phyloP scores from a whole-genome alignment of 1,140 invertebrate genomes.

The Globodera rostochiensis region DNA sequence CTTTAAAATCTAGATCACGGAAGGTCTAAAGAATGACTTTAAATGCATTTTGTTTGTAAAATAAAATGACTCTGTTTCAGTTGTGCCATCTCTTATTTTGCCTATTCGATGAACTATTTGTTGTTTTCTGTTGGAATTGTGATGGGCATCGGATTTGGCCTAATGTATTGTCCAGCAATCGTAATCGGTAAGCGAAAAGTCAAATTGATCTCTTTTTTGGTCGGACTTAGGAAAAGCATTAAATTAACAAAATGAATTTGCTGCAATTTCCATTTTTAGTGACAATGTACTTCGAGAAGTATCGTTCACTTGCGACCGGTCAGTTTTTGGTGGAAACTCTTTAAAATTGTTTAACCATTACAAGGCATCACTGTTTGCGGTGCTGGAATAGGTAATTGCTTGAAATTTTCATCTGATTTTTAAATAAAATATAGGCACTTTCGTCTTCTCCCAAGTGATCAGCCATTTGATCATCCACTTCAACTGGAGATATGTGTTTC shows the following conservation, averaged over 20 bases:
- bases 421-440: conserved; percentile 69
- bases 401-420: neutral
- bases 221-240: neutral
- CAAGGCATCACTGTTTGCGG: conserved; percentile 74
- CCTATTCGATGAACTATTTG: conserved; percentile 73
- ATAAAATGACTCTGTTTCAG: conserved; percentile 30
- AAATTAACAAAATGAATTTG: neutral
- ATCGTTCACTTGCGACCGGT: conserved; percentile 48
- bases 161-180: conserved; percentile 87
- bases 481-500: conserved; percentile 72
- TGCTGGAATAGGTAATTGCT: conserved; percentile 75
- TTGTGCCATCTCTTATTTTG: conserved; percentile 68
- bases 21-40: no score
- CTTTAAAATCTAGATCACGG: no score
- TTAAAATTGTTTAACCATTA: conserved; percentile 15
- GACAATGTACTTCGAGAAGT: conserved; percentile 88
- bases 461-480: conserved; percentile 67
- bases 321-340: neutral
- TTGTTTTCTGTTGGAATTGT: conserved; percentile 84
- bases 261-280: conserved; percentile 15
- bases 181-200: conserved; percentile 72
- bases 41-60: no score
- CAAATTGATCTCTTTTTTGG: neutral
- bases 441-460: conserved; percentile 72
- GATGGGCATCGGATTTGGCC: conserved; percentile 78